Base-by-base conservation (phyloP, 2,113 vertebrate species). In the Corythornis vintsioides region DNA sequence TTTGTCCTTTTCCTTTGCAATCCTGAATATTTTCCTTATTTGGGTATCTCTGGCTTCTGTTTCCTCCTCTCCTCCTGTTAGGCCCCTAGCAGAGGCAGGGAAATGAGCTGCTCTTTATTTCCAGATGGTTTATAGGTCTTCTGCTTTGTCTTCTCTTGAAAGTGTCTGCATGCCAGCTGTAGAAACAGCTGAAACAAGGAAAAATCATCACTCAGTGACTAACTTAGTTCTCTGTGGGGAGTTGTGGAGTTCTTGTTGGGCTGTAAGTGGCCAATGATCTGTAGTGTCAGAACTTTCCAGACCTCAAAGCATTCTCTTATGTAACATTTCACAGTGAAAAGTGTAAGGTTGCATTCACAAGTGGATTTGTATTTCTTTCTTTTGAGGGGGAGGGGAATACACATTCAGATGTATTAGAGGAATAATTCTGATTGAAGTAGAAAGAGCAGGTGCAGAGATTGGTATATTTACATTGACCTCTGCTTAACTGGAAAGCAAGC, bases 101-200 rank as follows among this genome's bases (percentile, higher is more conserved):
- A 73, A 71, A 60, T 1, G 17, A 57, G 78, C 86, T 88, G 40
- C 45, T 86, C 93, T 80, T 83, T 83, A 77, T 66, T 91, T 94
- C 74, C 88, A 95, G 88, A 67, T 93, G 85, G 42, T 91, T 93
- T 90, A 74, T 42, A 81, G 60, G 74, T 77, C 69, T 91, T 92
- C 55, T 88, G 64, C 72, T 92, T 80, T 94, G 90, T 91, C 82
- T 86, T 77, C 69, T 64, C 14, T 1, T 66, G 82, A 70, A 91
- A 92, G 42, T 0, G 0, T 89, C 82, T 93, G 89, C 1, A 0
- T 88, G 88, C 71, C 93, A 94, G 92, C 94, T 93, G 85, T 59
- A 91, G 88, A 72, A 92, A 88, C 76, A 90, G 83, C 83, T 92
- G 86, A 94, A 91, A 75, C 35, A 66, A 63, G 90, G 72, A 52